These are phyloP conservation scores for Venturia canescens DNA, from an alignment of 1,140 invertebrate species.

Conservation along the genomic window DNA sequence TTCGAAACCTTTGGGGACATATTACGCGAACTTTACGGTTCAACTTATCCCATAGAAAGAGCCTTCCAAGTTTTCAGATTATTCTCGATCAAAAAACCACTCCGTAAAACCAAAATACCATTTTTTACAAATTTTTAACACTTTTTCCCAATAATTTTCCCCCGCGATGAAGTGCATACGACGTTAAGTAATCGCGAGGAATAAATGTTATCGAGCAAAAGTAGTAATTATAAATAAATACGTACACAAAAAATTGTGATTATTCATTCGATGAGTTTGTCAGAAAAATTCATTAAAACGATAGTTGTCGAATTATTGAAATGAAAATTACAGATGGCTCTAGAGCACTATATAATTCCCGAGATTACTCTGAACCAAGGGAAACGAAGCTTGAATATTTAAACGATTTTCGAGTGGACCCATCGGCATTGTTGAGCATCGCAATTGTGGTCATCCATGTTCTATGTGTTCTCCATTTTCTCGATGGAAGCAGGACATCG, in stretches of 20 bases:
- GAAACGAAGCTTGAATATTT: conserved; percentile 1
- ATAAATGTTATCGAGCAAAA: not conserved
- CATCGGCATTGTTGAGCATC: not conserved
- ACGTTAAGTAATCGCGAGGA: not conserved
- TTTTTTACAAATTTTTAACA: not conserved
- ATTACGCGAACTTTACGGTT: not conserved
- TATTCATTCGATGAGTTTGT: not conserved
- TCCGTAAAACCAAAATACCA: not conserved
- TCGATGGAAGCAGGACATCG: not conserved
- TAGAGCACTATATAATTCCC: not conserved
- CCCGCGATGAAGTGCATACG: too few relatives aligned
- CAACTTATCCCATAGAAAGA: not conserved
- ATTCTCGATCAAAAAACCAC: not conserved
- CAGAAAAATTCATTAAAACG: not conserved
- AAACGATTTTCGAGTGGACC: not conserved
- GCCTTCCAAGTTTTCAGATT: not conserved
- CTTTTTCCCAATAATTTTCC: not conserved
- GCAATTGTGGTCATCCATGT: not conserved
- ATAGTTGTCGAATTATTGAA: too few relatives aligned
- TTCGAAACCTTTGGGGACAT: conserved; percentile 13
- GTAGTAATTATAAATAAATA: not conserved
- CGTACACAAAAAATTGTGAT: not conserved
- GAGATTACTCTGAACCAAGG: not conserved
- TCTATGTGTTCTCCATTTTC: not conserved
- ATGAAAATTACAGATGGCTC: too few relatives aligned